A percentile compares a stretch with the other conserved stretches of the same genome.
Evolutionary conservation across 1,140 invertebrate genomes (phyloP).

Genomic region (Andrena cerasifolii): DNA sequence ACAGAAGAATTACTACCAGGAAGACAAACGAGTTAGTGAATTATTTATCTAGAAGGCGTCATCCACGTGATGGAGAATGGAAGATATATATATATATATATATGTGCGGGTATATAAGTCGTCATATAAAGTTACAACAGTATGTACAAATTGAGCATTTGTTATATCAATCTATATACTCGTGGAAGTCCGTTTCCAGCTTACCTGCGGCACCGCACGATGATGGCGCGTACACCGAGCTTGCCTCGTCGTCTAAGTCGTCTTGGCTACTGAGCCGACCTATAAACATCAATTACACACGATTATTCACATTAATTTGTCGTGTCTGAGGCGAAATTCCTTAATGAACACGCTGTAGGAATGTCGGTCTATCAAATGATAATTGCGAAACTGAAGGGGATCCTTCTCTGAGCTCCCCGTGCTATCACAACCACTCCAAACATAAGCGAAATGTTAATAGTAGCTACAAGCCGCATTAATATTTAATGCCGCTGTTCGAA

Average conservation of each 20-base stretch:
- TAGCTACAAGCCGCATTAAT: too few species aligned
- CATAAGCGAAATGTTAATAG: too few species aligned
- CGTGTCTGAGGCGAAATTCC: neutral
- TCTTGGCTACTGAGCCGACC: constrained; percentile 92
- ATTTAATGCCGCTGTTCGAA: too few species aligned
- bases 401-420: too few species aligned
- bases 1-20: constrained; percentile 19
- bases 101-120: constrained; percentile 6
- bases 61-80: constrained; percentile 13
- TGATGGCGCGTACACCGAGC: constrained; percentile 85
- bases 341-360: neutral
- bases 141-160: constrained; percentile 68
- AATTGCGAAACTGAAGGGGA: neutral
- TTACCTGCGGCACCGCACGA: constrained; percentile 84
- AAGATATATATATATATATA: too few species aligned
- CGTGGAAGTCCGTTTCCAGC: constrained; percentile 81
- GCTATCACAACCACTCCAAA: too few species aligned
- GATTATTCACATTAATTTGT: constrained; percentile 8
- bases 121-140: constrained; percentile 40
- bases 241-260: constrained; percentile 91
- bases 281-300: constrained; percentile 68
- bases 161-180: constrained; percentile 78
- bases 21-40: constrained; percentile 43
- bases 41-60: constrained; percentile 17
- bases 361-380: neutral